These are phyloP conservation scores for Drosophila aff. DNA, from an alignment of 1,140 invertebrate genomes.

Conservation along the genomic window DNA sequence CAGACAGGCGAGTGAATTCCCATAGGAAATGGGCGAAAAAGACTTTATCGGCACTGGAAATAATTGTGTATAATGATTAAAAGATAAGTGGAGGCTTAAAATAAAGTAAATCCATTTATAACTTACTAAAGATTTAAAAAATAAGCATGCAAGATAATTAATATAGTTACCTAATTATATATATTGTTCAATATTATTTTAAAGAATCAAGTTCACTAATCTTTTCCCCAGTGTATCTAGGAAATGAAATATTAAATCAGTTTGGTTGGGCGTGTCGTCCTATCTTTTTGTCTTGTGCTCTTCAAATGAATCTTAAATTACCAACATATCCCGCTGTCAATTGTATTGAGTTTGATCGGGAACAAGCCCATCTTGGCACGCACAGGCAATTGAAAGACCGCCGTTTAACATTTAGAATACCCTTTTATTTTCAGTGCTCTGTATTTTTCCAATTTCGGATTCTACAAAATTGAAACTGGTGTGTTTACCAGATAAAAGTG, in stretches of 20 bases:
- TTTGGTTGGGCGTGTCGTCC: conserved; percentile 3
- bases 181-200: not conserved
- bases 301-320: conserved; percentile 60
- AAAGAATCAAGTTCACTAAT: no score
- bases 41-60: conserved; percentile 10
- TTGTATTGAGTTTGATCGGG: conserved; percentile 33
- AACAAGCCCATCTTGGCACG: conserved; percentile 35
- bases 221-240: not conserved
- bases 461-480: conserved; percentile 1
- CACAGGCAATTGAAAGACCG: conserved; percentile 34
- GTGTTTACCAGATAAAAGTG: not conserved
- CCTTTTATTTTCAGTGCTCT: conserved; percentile 10
- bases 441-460: conserved; percentile 2
- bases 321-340: conserved; percentile 54
- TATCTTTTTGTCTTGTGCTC: conserved; percentile 9
- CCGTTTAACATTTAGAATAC: not conserved
- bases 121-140: no score
- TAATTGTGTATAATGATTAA: not conserved
- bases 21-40: conserved; percentile 4
- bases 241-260: conserved; percentile 55
- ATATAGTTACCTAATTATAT: no score
- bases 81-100: rapidly evolving
- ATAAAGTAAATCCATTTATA: no score
- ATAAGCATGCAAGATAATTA: no score
- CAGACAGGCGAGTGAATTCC: conserved; percentile 28